Base-by-base conservation (phyloP, 2,797 vertebrate genomes). In the Microctenopoma stevenorrisi region DNA sequence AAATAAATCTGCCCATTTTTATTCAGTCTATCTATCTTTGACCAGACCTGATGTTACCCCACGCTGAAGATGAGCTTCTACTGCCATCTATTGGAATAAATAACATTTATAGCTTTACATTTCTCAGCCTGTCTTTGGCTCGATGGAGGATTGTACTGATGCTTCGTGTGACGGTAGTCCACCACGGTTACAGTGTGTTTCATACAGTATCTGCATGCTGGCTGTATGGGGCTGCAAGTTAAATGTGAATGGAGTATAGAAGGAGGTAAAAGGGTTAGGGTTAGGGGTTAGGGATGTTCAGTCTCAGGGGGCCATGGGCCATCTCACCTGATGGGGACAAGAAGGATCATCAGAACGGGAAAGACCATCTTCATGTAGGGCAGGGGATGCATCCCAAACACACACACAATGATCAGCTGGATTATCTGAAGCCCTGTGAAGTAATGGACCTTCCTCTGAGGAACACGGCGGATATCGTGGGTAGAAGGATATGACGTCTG, bases 321-420 rank as follows among this genome's bases (percentile, higher is more conserved):
- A 18, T 62, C 74, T 79, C 94, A 98, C 97, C 98, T 96, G 91
- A 98, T 85, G 1, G 96, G 97, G 50, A 98, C 95, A 81, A 98
- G 96, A 72, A 94, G 89, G 33, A 98, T 97, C 96, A 98, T 98
- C 76, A 99, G 95, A 60, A 98, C 93, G 0, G 97, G 97, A 48
- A 98, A 98, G 76, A 98, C 95, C 97, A 99, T 99, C 93, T 98
- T 98, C 95, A 98, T 96, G 89, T 98, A 98, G 65, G 97, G 96
- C 72, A 99, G 87, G 0, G 95, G 94, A 60, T 96, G 97, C 96
- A 98, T 97, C 58, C 96, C 97, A 0, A 96, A 98, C 0, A 92
- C 94, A 71, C 96, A 98, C 64, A 98, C 92, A 72, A 97, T 90
- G 69, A 97, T 88, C 60, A 98, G 94, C 92, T 98, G 96, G 57